Percentiles rank a stretch among this genome's conserved stretches.
Evolutionary conservation across 2,888 invertebrate genomes (phyloP).

Genomic region (Chrysolina haemoptera): DNA sequence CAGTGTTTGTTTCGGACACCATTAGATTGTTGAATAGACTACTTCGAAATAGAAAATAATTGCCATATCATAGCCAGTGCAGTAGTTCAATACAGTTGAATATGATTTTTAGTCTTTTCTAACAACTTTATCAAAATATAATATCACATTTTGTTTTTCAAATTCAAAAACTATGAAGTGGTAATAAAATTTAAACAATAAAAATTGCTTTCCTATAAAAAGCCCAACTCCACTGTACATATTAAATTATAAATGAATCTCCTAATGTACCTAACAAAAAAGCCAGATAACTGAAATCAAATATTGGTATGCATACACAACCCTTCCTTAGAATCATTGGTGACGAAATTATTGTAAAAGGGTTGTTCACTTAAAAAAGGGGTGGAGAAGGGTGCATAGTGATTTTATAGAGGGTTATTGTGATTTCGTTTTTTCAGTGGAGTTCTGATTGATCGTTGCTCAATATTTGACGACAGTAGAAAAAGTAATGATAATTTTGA

Average conservation of each 20-base stretch:
- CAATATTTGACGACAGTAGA: too few relatives aligned
- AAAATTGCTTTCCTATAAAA: too few relatives aligned
- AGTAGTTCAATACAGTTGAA: not conserved
- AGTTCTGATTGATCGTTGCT: not conserved
- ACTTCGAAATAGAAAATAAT: not conserved
- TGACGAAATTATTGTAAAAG: slow-evolving; percentile 30
- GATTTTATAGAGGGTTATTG: slow-evolving; percentile 27
- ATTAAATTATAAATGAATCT: too few relatives aligned
- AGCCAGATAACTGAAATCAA: slow-evolving; percentile 13
- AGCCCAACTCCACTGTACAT: too few relatives aligned
- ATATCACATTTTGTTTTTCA: not conserved
- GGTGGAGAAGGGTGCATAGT: slow-evolving; percentile 24
- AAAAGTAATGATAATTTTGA: too few relatives aligned
- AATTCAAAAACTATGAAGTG: too few relatives aligned
- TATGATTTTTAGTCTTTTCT: not conserved
- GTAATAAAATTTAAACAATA: too few relatives aligned
- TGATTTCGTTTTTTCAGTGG: not conserved
- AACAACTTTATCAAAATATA: not conserved
- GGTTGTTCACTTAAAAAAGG: slow-evolving; percentile 30
- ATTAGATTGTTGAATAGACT: not conserved
- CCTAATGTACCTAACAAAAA: not conserved
- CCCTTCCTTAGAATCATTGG: slow-evolving; percentile 33
- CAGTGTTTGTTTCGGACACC: not conserved
- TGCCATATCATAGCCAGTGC: not conserved
- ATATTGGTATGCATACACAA: slow-evolving; percentile 25